Evolutionary conservation across 2,113 vertebrate genomes (phyloP), one percentile per base, ranked within the genome.

Genomic region (Hippocampus zosterae): DNA sequence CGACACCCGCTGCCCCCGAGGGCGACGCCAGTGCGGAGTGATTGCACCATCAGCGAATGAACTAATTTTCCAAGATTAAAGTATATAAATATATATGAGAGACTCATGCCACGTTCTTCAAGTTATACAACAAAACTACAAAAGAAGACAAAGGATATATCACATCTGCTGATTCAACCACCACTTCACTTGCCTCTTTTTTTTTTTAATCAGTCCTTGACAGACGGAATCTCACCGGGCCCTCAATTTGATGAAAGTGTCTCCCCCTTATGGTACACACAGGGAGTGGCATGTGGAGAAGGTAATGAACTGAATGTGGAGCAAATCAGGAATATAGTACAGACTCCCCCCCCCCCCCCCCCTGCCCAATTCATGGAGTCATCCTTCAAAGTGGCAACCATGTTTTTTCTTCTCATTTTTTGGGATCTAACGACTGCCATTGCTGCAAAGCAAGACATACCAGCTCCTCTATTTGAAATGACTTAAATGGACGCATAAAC

Each of bases 1-100:
- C 93, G 19, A 87, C 92, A 84, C 88, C 92, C 29, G 81, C 91
- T 65, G 89, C 92, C 80, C 85, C 91, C 1, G 88, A 86, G 71
- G 81, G 67, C 60, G 86, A 92, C 86, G 89, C 90, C 67, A 92
- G 94, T 68, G 93, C 94, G 79, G 95, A 96, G 92, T 95, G 93
- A 90, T 83, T 40, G 80, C 81, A 27, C 65, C 68, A 37, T 68
- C 83, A 50, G 71, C 86, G 77, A 90, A 87, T 69, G 86, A 87
- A 93, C 92, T 93, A 87, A 90, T 89, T 90, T 89, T 93, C 84
- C 88, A 90, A 92, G 85, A 92, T 90, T 89, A 90, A 92, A 92
- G 78, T 92, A 92, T 92, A 93, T 92, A 89, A 90, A 91, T 91
- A 87, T 91, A 90, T 88, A 93, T 92, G 88, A 89, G 88, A 91